Evolutionary conservation across 2,113 vertebrate genomes (phyloP).

Genomic region (Prinia subflava): DNA sequence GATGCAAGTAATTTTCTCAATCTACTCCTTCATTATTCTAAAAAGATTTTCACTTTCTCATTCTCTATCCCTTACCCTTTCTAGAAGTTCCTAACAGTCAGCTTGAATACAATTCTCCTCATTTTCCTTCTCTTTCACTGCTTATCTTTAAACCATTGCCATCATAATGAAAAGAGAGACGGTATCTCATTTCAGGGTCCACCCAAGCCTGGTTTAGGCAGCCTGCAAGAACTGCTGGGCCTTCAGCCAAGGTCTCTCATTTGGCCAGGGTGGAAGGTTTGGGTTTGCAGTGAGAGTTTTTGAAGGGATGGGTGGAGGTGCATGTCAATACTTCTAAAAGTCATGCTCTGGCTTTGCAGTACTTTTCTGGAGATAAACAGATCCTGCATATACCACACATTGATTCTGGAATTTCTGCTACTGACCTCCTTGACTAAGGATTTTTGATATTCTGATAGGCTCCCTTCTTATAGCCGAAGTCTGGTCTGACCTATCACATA

Average conservation of each 20-base stretch:
- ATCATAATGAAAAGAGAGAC: not conserved
- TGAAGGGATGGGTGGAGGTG: constrained; percentile 13
- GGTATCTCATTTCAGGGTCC: constrained; percentile 34
- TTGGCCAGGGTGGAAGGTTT: not conserved
- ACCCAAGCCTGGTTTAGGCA: constrained; percentile 12
- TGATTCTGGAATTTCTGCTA: not conserved
- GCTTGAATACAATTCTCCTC: not conserved
- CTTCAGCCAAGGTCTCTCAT: constrained; percentile 1
- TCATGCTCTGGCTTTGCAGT: not conserved
- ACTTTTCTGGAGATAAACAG: not conserved
- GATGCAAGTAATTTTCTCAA: not conserved
- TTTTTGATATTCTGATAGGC: not conserved
- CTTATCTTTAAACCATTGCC: constrained; percentile 1
- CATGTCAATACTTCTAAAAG: not conserved
- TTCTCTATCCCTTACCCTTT: not conserved
- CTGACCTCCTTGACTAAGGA: not conserved
- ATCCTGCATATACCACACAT: not conserved
- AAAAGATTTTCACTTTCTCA: not conserved
- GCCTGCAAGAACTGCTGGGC: not conserved
- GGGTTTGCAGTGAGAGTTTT: not conserved
- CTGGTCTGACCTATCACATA: not conserved
- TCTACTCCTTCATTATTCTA: not conserved
- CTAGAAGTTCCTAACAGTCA: not conserved
- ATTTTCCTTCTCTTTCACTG: not conserved
- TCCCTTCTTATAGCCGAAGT: not conserved